These are phyloP conservation scores for Semnopithecus entellus DNA, from an alignment of 2,113 vertebrate species.

Conservation along the genomic window DNA sequence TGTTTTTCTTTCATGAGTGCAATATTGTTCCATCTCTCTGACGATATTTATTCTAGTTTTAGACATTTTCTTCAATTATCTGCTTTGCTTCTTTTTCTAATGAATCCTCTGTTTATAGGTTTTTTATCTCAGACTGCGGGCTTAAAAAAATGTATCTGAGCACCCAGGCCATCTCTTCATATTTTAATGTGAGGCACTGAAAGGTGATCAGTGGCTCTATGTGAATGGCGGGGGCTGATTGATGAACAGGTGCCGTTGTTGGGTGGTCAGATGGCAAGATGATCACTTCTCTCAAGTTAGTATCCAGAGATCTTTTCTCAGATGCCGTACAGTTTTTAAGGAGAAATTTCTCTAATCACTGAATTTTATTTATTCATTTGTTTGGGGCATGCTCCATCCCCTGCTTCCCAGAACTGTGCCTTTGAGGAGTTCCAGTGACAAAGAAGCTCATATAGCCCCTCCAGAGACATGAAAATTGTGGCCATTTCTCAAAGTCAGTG, in stretches of 20 bases:
- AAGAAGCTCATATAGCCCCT: fast-evolving
- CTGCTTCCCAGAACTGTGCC: neutral
- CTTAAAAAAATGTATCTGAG: neutral
- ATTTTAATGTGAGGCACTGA: neutral
- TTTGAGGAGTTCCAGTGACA: neutral
- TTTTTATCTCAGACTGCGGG: neutral
- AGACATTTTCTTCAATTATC: neutral
- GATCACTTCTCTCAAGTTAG: neutral
- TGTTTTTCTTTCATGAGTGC: neutral
- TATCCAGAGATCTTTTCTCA: neutral
- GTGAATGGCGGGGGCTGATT: neutral
- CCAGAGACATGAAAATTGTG: neutral
- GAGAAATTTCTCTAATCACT: neutral
- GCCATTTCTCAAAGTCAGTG: neutral
- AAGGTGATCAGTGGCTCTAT: neutral
- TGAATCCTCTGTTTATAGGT: neutral
- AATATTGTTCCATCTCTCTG: neutral
- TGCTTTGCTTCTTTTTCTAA: neutral
- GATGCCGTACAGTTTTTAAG: neutral
- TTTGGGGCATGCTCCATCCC: neutral
- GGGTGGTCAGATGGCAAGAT: neutral
- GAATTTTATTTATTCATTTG: neutral
- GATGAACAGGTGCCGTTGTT: neutral
- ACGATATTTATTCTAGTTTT: slow-evolving; percentile 1
- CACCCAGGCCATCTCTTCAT: neutral